A percentile compares a stretch with the other conserved stretches of the same genome.
phyloP scores from a whole-genome alignment of 2,113 vertebrate genomes.

The Pituophis catenifer region DNA sequence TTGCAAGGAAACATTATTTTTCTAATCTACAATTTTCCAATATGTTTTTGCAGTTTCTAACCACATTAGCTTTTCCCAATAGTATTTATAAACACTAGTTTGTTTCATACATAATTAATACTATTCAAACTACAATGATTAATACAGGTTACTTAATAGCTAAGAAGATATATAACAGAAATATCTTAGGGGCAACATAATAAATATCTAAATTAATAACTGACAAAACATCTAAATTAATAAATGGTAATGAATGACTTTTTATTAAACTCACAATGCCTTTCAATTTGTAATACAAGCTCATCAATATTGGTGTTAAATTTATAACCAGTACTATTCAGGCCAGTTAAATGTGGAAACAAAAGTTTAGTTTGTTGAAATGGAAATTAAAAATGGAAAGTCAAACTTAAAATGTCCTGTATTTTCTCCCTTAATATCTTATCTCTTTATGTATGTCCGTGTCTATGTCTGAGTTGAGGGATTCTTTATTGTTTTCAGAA shows the following conservation, averaged over 20 bases:
- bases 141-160: not conserved
- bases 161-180: conserved; percentile 13
- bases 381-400: not conserved
- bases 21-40: not conserved
- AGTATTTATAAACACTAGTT: not conserved
- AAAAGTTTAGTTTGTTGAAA: not conserved
- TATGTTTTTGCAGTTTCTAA: not conserved
- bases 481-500: not conserved
- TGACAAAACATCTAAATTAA: conserved; percentile 13
- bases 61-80: not conserved
- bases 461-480: not conserved
- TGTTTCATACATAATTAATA: conserved; percentile 9
- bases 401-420: not conserved
- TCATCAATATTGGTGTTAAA: conserved; percentile 10
- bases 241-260: conserved; percentile 14
- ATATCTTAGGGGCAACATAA: not conserved
- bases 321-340: not conserved
- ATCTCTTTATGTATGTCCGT: not conserved
- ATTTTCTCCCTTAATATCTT: not conserved
- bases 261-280: conserved; percentile 13
- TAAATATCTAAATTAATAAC: conserved; percentile 15
- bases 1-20: not conserved
- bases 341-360: not conserved
- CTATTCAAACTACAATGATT: conserved; percentile 9
- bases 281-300: not conserved